Evolutionary conservation across 2,888 invertebrate species (phyloP).

Genomic region (Pteria penguin): DNA sequence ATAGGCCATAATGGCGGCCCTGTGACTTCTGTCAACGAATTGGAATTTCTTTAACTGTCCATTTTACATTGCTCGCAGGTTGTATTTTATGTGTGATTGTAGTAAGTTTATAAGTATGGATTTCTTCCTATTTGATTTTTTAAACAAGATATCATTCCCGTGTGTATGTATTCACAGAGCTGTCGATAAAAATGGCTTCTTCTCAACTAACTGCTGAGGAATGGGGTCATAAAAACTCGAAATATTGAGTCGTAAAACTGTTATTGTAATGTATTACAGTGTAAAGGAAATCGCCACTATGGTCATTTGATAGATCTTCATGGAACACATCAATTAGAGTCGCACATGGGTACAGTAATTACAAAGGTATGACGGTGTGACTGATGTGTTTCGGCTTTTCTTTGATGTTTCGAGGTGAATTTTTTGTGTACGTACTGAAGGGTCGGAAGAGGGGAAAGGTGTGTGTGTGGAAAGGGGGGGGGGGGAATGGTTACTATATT

Average conservation of each 20-base stretch:
- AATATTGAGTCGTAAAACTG: neutral
- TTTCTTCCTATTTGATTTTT: too few relatives aligned
- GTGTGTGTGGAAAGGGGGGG: too few relatives aligned
- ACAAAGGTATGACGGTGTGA: neutral
- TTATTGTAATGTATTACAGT: neutral
- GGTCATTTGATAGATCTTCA: neutral
- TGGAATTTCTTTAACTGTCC: too few relatives aligned
- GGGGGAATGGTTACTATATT: too few relatives aligned
- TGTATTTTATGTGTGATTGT: too few relatives aligned
- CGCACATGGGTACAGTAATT: neutral
- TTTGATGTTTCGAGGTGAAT: neutral
- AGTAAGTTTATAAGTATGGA: too few relatives aligned
- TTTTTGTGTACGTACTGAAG: neutral
- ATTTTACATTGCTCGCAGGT: too few relatives aligned
- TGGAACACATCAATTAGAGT: neutral
- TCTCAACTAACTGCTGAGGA: slow-evolving; percentile 12
- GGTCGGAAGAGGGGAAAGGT: too few relatives aligned
- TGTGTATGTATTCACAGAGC: too few relatives aligned
- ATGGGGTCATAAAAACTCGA: slow-evolving; percentile 26
- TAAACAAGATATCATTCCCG: too few relatives aligned
- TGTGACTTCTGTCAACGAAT: slow-evolving; percentile 20
- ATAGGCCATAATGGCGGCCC: slow-evolving; percentile 44
- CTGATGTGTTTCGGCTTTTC: neutral
- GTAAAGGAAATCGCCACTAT: too few relatives aligned
- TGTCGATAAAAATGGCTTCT: neutral